Evolutionary conservation across 2,888 invertebrate species (phyloP).

Genomic region (Leptura quadrifasciata): DNA sequence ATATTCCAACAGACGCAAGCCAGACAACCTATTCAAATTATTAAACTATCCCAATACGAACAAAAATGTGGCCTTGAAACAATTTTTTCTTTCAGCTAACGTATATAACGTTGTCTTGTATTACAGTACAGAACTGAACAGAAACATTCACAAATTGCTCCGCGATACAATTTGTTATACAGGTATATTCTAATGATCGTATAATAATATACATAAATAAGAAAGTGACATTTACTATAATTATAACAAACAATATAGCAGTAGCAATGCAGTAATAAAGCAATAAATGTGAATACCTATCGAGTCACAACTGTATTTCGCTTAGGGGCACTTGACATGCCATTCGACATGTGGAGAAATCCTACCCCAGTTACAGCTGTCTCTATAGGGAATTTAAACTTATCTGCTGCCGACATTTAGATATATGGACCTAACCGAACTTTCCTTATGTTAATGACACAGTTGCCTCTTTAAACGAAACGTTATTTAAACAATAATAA

Average conservation of each 20-base stretch:
- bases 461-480: slow-evolving; percentile 11
- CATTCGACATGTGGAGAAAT: slow-evolving; percentile 29
- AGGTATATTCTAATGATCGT: neutral
- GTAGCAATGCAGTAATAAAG: neutral
- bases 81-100: slow-evolving; percentile 26
- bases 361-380: slow-evolving; percentile 41
- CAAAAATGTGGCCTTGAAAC: slow-evolving; percentile 49
- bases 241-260: neutral
- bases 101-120: neutral
- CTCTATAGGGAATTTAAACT: slow-evolving; percentile 10
- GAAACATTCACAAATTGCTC: slow-evolving; percentile 15
- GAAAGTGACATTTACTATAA: neutral
- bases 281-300: neutral
- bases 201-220: neutral
- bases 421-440: slow-evolving; percentile 21
- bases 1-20: slow-evolving; percentile 51
- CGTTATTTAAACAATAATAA: slow-evolving; percentile 28
- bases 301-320: slow-evolving; percentile 21
- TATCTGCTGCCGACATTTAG: slow-evolving; percentile 26
- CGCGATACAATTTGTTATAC: neutral
- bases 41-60: slow-evolving; percentile 40
- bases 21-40: slow-evolving; percentile 52
- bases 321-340: slow-evolving; percentile 29
- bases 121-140: neutral
- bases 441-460: slow-evolving; percentile 13